Base-by-base conservation (phyloP, 2,113 vertebrate species). In the Poecilia latipinna region DNA sequence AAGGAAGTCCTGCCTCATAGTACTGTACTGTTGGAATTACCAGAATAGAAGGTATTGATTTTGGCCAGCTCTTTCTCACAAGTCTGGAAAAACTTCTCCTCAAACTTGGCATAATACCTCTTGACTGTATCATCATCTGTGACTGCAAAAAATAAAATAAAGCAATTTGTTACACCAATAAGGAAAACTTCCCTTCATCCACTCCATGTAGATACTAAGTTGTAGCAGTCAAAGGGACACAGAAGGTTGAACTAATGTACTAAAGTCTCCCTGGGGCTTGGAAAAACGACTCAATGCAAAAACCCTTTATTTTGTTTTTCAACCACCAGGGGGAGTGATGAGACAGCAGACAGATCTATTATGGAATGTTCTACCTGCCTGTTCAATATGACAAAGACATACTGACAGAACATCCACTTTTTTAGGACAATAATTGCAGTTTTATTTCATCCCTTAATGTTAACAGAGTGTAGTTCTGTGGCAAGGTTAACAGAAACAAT, bases 41-140 rank as follows among this genome's bases (percentile, higher is more conserved):
- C 98, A 93, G 98, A 99, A 94, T 99, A 99, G 95, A 99, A 99
- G 42, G 98, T 99, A 94, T 99, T 99, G 94, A 99, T 99, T 95
- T 99, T 99, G 94, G 98, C 96, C 93, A 99, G 96, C 90, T 99
- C 98, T 74, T 99, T 99, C 91, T 99, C 98, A 90, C 98, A 99
- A 8, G 96, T 96, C 93, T 99, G 98, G 93, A 99, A 99, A 94
- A 99, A 99, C 90, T 97, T 99, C 93, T 99, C 98, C 93, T 99
- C 98, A 93, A 99, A 98, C 82, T 97, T 99, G 94, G 98, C 98
- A 91, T 97, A 99, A 94, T 98, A 99, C 44, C 98, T 94, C 94
- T 99, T 99, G 70, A 98, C 96, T 0, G 96, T 98, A 72, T 99
- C 97, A 63, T 99, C 98, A 87, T 99, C 98, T 82, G 97, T 97